Evolutionary conservation across 1,140 invertebrate genomes (phyloP).

Genomic region (Aphaenogaster floridana): DNA sequence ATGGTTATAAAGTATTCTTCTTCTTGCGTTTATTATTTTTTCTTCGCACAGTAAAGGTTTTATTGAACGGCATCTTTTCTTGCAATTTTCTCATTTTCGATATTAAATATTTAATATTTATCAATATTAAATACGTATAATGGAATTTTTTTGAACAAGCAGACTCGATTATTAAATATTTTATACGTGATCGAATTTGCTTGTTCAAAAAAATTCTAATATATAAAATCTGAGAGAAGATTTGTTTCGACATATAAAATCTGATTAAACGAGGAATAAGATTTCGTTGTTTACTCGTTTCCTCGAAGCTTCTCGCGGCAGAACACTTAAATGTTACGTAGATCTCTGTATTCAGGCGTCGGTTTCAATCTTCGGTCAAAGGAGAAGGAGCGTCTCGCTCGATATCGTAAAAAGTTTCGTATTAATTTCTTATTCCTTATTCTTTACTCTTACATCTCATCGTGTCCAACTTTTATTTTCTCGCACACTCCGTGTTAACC

Average conservation of each 20-base stretch:
- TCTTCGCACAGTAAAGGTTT: background rate
- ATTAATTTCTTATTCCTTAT: background rate
- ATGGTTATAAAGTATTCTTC: background rate
- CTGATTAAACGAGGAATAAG: background rate
- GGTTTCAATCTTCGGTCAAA: background rate
- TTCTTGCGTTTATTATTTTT: background rate
- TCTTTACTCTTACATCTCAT: slow-evolving; percentile 9
- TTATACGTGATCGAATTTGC: background rate
- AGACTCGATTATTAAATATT: background rate
- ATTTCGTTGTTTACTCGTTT: background rate
- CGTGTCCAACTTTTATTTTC: slow-evolving; percentile 26
- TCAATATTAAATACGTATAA: too few species aligned
- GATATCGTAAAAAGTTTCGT: background rate
- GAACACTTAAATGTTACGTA: background rate
- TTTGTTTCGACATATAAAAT: too few species aligned
- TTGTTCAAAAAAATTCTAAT: background rate
- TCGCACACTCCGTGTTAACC: background rate
- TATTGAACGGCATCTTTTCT: background rate
- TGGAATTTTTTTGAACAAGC: too few species aligned
- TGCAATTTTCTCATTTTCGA: background rate
- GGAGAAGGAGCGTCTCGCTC: background rate
- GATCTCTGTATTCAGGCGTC: background rate
- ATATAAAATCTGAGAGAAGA: background rate
- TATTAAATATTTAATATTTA: background rate
- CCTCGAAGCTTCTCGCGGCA: too few species aligned